A percentile compares a stretch with the other conserved stretches of the same genome.
Conservation (phyloP, 2,888 invertebrate species). For the Allygus modestus region DNA sequence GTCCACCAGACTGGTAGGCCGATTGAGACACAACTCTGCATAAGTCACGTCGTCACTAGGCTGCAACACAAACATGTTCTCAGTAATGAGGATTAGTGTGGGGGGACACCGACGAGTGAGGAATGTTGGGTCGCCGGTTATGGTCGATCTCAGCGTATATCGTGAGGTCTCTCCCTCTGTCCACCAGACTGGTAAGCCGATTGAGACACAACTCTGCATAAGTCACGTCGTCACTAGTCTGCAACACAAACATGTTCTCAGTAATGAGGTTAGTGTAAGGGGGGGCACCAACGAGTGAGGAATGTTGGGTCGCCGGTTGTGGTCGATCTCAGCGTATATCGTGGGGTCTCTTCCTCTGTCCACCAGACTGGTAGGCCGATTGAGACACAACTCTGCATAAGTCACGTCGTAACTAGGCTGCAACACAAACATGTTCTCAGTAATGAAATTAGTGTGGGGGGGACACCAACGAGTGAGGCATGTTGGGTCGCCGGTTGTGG, state of each 20-base stretch:
- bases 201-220: constrained; percentile 80
- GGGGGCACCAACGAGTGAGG: constrained; percentile 63
- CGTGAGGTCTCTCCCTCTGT: constrained; percentile 81
- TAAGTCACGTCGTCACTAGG: constrained; percentile 79
- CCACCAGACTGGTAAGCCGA: constrained; percentile 77
- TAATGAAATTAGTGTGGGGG: constrained; percentile 69
- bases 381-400: constrained; percentile 80
- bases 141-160: constrained; percentile 88
- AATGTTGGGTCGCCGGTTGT: constrained; percentile 75
- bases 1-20: constrained; percentile 77
- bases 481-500: constrained; percentile 77
- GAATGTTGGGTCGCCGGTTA: constrained; percentile 74
- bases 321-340: constrained; percentile 87
- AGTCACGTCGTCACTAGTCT: constrained; percentile 78
- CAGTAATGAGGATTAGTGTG: constrained; percentile 48
- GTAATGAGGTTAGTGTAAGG: constrained; percentile 30
- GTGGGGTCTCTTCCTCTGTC: constrained; percentile 82
- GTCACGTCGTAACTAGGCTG: constrained; percentile 78
- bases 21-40: constrained; percentile 79
- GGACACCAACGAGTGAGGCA: constrained; percentile 65
- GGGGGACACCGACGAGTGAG: constrained; percentile 63
- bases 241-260: constrained; percentile 41
- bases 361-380: constrained; percentile 77
- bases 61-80: constrained; percentile 74
- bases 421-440: constrained; percentile 40